These are phyloP conservation scores for Sylvilagus bachmani DNA, from an alignment of 2,113 vertebrate species.

Conservation along the genomic window DNA sequence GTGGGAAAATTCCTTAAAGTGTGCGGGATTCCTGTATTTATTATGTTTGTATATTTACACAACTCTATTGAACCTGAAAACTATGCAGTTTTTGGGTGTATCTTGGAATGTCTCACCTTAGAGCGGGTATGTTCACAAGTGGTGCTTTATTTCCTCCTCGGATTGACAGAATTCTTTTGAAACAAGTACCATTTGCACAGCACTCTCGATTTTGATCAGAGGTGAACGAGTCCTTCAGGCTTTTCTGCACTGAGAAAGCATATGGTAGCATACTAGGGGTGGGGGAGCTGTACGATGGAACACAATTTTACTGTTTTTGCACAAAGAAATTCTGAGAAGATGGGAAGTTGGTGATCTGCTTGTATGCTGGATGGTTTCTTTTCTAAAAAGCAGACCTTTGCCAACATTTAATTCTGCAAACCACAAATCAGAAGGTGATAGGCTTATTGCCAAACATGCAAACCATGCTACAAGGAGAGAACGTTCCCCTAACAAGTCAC, in stretches of 20 bases:
- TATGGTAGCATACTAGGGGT: not conserved
- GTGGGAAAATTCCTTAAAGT: not conserved
- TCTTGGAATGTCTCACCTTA: not conserved
- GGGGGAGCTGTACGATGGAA: not conserved
- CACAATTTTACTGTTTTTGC: slow-evolving; percentile 38
- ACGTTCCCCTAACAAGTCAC: not conserved
- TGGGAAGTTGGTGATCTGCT: not conserved
- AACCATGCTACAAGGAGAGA: not conserved
- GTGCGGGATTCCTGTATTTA: not conserved
- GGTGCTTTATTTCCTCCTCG: not conserved
- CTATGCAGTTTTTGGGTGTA: not conserved
- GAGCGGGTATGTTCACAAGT: not conserved
- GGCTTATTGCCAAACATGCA: not conserved
- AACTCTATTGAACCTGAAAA: not conserved
- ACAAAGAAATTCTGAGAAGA: slow-evolving; percentile 15
- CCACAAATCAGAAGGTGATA: not conserved
- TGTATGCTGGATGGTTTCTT: not conserved
- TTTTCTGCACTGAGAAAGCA: slow-evolving; percentile 1
- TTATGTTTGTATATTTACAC: not conserved
- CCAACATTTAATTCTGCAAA: not conserved
- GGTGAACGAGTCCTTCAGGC: not conserved
- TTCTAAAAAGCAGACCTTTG: not conserved
- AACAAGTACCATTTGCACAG: not conserved
- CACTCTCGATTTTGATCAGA: slow-evolving; percentile 44
- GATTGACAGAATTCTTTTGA: slow-evolving; percentile 10